These are phyloP conservation scores for Girardinus metallicus DNA, from an alignment of 2,797 vertebrate species.

Conservation along the genomic window DNA sequence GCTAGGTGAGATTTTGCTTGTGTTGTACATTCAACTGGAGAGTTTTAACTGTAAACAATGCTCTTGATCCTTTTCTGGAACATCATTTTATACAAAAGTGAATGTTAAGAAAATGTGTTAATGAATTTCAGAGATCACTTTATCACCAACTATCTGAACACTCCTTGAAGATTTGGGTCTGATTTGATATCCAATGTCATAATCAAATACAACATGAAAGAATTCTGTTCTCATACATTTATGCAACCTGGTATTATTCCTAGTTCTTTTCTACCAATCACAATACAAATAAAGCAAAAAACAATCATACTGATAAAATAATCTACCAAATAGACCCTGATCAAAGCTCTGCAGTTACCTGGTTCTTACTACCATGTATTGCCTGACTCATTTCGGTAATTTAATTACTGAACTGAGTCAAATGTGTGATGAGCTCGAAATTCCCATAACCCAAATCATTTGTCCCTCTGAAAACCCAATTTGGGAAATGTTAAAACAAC, in stretches of 20 bases:
- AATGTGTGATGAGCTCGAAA: not conserved
- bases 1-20: not conserved
- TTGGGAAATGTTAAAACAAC: not conserved
- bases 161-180: not conserved
- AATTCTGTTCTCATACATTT: not conserved
- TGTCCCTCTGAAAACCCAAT: not conserved
- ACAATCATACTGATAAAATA: not conserved
- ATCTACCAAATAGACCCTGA: not conserved
- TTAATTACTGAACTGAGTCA: not conserved
- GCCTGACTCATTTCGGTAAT: not conserved
- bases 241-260: not conserved
- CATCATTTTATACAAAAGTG: not conserved
- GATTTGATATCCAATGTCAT: not conserved
- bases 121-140: not conserved
- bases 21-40: not conserved
- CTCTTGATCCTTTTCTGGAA: not conserved
- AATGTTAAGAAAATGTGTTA: not conserved
- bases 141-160: not conserved
- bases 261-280: not conserved
- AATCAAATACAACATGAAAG: not conserved
- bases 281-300: not conserved
- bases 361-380: not conserved
- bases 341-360: not conserved
- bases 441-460: not conserved
- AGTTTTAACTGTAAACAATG: not conserved